Percentiles rank a stretch among this genome's conserved stretches.
These are phyloP conservation scores for Hirtodrosophila histrioides DNA, from an alignment of 2,888 invertebrate species.

Conservation along the genomic window DNA sequence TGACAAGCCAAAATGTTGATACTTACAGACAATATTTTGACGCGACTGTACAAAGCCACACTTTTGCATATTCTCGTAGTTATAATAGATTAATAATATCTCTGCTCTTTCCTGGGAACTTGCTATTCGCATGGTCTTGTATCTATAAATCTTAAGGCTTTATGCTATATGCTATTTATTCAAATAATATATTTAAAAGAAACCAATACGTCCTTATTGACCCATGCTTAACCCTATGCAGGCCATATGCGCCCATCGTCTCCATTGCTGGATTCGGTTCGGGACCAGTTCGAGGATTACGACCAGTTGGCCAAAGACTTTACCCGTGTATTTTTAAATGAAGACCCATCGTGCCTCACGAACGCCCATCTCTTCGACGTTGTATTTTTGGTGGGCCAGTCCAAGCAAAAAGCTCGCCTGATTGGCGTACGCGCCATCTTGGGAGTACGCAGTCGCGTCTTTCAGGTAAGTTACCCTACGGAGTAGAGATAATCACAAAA, in stretches of 20 bases:
- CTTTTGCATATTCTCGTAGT: too few relatives aligned
- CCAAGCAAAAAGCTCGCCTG: slow-evolving; percentile 95
- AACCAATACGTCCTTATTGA: too few relatives aligned
- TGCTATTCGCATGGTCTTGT: too few relatives aligned
- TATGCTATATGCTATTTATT: too few relatives aligned
- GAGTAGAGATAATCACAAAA: too few relatives aligned
- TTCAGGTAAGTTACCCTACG: slow-evolving; percentile 78
- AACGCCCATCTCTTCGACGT: slow-evolving; percentile 95
- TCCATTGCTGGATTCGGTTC: slow-evolving; percentile 94
- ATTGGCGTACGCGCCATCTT: slow-evolving; percentile 96
- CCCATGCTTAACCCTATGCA: slow-evolving; percentile 29
- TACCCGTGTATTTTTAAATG: slow-evolving; percentile 94
- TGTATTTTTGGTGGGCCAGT: slow-evolving; percentile 95
- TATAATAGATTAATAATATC: too few relatives aligned
- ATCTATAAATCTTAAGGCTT: too few relatives aligned
- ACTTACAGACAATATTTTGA: too few relatives aligned
- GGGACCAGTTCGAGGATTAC: slow-evolving; percentile 97
- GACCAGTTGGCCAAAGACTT: slow-evolving; percentile 97
- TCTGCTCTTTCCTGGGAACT: too few relatives aligned
- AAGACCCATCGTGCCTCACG: slow-evolving; percentile 90
- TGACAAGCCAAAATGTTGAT: too few relatives aligned
- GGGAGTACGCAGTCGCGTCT: slow-evolving; percentile 93
- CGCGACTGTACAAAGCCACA: too few relatives aligned
- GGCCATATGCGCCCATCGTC: slow-evolving; percentile 96
- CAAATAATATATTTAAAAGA: too few relatives aligned